phyloP scores from a whole-genome alignment of 2,888 invertebrate species.

The Andrena hattorfiana region DNA sequence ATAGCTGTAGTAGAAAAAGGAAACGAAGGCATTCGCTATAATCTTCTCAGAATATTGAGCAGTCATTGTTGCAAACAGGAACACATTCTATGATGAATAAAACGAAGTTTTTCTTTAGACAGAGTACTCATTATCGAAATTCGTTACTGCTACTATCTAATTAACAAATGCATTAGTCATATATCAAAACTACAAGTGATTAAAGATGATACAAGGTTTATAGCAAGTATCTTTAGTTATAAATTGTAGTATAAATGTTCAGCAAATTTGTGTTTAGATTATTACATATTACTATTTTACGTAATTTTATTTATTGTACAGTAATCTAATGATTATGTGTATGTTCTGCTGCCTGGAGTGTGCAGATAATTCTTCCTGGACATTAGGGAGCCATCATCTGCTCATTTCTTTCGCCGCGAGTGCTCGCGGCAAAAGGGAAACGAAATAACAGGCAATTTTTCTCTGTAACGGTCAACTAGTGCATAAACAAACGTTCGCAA shows the following conservation, averaged over 20 bases:
- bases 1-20: neutral
- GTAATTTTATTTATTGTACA: conserved; percentile 76
- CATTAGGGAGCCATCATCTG: conserved; percentile 39
- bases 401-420: conserved; percentile 8
- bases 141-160: conserved; percentile 61
- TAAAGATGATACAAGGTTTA: conserved; percentile 73
- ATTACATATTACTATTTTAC: conserved; percentile 74
- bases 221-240: conserved; percentile 72
- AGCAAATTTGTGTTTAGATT: conserved; percentile 71
- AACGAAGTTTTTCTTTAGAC: conserved; percentile 40
- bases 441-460: conserved; percentile 46
- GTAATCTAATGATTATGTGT: conserved; percentile 83
- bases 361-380: conserved; percentile 74
- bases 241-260: conserved; percentile 77
- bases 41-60: conserved; percentile 53
- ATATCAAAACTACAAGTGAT: conserved; percentile 75
- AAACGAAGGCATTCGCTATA: conserved; percentile 23
- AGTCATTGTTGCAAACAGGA: conserved; percentile 64
- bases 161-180: conserved; percentile 73
- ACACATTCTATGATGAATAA: conserved; percentile 59
- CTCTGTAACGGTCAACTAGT: conserved; percentile 59
- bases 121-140: conserved; percentile 49
- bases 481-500: conserved; percentile 55
- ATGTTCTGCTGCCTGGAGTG: conserved; percentile 71
- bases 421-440: conserved; percentile 14